Percentiles rank a stretch among this genome's conserved stretches.
Conservation (phyloP, 2,888 invertebrate genomes). For the Hirtodrosophila alboralis region DNA sequence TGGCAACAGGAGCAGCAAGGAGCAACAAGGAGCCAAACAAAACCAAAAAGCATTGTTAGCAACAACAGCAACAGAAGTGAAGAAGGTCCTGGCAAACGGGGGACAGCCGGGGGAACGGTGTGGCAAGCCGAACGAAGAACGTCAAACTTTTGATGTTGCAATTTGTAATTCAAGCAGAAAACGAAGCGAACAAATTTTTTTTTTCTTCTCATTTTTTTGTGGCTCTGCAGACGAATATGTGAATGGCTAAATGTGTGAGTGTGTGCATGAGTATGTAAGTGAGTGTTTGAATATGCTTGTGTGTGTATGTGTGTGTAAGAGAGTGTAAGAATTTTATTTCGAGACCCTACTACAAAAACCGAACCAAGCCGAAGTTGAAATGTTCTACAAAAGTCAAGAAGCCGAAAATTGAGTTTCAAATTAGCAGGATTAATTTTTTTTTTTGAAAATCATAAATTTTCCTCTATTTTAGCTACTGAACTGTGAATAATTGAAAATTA, state of each 20-base stretch:
- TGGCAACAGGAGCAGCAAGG: slow-evolving; percentile 27
- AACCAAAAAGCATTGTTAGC: slow-evolving; percentile 76
- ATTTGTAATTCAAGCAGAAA: slow-evolving; percentile 82
- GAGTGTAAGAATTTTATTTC: slow-evolving; percentile 54
- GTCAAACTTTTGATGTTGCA: slow-evolving; percentile 82
- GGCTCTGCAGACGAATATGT: slow-evolving; percentile 53
- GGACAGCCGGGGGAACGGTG: slow-evolving; percentile 1
- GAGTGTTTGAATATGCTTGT: slow-evolving; percentile 40
- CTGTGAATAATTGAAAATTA: too few species aligned
- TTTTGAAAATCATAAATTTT: too few species aligned
- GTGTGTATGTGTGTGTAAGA: too few species aligned
- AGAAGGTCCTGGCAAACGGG: neutral
- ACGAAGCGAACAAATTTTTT: slow-evolving; percentile 77
- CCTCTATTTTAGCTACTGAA: too few species aligned
- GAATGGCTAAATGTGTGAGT: slow-evolving; percentile 38
- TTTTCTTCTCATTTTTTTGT: slow-evolving; percentile 33
- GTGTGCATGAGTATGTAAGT: slow-evolving; percentile 22
- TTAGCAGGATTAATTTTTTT: too few species aligned
- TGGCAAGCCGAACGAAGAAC: slow-evolving; percentile 64
- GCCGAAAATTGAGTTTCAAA: too few species aligned
- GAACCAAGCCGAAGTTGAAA: slow-evolving; percentile 8
- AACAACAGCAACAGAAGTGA: slow-evolving; percentile 49
- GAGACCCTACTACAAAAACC: slow-evolving; percentile 13
- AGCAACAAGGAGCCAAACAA: slow-evolving; percentile 46
- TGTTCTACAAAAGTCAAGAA: slow-evolving; percentile 5